A percentile compares a stretch with the other conserved stretches of the same genome.
phyloP scores from a whole-genome alignment of 92 coral and sea anemone species.

The Parazoanthus swiftii region DNA sequence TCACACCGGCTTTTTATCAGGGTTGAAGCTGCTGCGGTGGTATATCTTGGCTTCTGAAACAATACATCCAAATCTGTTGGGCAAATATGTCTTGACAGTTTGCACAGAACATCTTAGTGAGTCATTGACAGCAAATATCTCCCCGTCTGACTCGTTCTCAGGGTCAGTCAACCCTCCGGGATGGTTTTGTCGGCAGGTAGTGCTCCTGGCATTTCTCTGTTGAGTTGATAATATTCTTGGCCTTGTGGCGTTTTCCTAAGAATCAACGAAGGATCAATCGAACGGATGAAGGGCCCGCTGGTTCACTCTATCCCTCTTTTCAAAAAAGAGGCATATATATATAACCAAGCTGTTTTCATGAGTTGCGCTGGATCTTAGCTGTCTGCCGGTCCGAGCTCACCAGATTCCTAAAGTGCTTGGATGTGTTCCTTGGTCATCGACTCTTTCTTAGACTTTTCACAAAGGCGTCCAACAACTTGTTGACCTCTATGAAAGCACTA shows the following conservation, averaged over 20 bases:
- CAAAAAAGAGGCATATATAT: constrained; percentile 35
- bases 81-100: constrained; percentile 38
- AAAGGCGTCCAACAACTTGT: constrained; percentile 52
- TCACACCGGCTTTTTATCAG: constrained; percentile 42
- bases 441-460: constrained; percentile 39
- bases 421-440: constrained; percentile 31
- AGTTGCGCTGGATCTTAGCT: constrained; percentile 55
- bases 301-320: constrained; percentile 46
- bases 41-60: not conserved
- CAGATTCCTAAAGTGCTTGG: constrained; percentile 44
- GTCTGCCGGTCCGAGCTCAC: constrained; percentile 63
- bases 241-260: constrained; percentile 50
- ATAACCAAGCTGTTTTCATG: constrained; percentile 48
- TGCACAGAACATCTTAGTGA: constrained; percentile 9
- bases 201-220: constrained; percentile 48
- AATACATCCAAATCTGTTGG: not conserved
- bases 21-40: constrained; percentile 14
- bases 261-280: not conserved
- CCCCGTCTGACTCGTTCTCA: constrained; percentile 22
- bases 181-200: constrained; percentile 53
- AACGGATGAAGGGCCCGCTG: constrained; percentile 15
- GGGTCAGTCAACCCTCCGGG: constrained; percentile 51
- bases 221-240: constrained; percentile 49
- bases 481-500: constrained; percentile 50
- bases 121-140: not conserved